Evolutionary conservation across 1,140 invertebrate species (phyloP).

Genomic region (Atta texana): DNA sequence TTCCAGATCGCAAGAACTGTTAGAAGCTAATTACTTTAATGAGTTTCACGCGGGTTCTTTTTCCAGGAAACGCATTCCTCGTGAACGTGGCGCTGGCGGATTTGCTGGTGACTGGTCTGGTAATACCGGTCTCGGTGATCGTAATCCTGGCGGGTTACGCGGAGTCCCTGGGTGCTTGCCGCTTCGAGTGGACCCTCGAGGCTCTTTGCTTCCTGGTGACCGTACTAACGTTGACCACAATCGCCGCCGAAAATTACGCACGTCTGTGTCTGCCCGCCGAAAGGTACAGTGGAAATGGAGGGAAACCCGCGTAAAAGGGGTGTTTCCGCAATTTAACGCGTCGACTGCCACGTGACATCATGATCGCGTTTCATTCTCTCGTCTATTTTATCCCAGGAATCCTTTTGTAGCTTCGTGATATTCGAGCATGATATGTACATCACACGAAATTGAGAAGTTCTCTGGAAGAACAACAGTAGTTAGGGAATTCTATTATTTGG

Average conservation of each 20-base stretch:
- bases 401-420: constrained; percentile 40
- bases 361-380: constrained; percentile 34
- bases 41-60: constrained; percentile 55
- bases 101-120: constrained; percentile 90
- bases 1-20: constrained; percentile 57
- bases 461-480: background rate
- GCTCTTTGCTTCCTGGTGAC: constrained; percentile 89
- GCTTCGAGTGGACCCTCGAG: constrained; percentile 89
- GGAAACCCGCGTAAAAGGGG: constrained; percentile 37
- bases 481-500: background rate
- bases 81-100: constrained; percentile 93
- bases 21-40: constrained; percentile 61
- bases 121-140: constrained; percentile 91
- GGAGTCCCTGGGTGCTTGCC: constrained; percentile 88
- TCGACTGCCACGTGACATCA: constrained; percentile 49
- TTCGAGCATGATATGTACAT: constrained; percentile 17
- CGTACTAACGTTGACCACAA: constrained; percentile 88
- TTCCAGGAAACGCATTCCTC: constrained; percentile 92
- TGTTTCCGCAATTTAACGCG: constrained; percentile 58
- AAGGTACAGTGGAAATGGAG: constrained; percentile 82
- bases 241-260: constrained; percentile 89
- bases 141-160: constrained; percentile 90
- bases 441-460: constrained; percentile 6
- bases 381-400: constrained; percentile 34
- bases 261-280: constrained; percentile 87